Base-by-base conservation (phyloP, 2,888 invertebrate genomes). In the Xylophagus ater region DNA sequence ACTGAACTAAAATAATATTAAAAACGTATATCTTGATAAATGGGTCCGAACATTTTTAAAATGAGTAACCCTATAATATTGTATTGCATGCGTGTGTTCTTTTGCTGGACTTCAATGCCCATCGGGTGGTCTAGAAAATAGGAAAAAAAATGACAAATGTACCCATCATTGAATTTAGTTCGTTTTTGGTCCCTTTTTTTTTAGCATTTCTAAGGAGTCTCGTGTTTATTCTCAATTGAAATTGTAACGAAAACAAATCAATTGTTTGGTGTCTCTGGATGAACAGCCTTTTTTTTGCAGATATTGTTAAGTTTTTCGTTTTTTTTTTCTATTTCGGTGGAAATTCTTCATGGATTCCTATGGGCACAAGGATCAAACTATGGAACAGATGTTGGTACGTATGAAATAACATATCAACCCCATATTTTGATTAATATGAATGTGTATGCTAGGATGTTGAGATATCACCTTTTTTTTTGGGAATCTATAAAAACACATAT, bases 81-180 rank as follows among this genome's bases (percentile, higher is more conserved):
- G n/a, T 10, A n/a, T 15, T 40, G 26, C n/a, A 23, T 25, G 25
- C 8, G 26, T 31, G 33, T 33, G 28, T 41, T 26, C 26, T 26
- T n/a, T 18, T 12, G 13, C 23, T 20, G 29, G 40, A 13, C 28
- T 33, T 34, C 29, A 15, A 29, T 10, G 21, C 41, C 40, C 46
- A 36, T 40, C 46, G 46, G 46, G 46, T 46, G 46, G 46, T 46
- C 46, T 28, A 36, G 37, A 42, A n/a, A n/a, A n/a, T n/a, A n/a
- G n/a, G n/a, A n/a, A n/a, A n/a, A n/a, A n/a, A 40, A 40, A 46
- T 46, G 46, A 46, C 46, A 46, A 46, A 46, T 46, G 46, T 44
- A 42, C 15, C 46, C 39, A 46, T 46, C 44, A 46, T 46, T 46
- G 42, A 42, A 45, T 41, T 39, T 35, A 26, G 29, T n/a, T n/a